Evolutionary conservation across 2,888 invertebrate genomes (phyloP), one percentile per base, ranked within the genome.

Genomic region (Apodemia hepburni): DNA sequence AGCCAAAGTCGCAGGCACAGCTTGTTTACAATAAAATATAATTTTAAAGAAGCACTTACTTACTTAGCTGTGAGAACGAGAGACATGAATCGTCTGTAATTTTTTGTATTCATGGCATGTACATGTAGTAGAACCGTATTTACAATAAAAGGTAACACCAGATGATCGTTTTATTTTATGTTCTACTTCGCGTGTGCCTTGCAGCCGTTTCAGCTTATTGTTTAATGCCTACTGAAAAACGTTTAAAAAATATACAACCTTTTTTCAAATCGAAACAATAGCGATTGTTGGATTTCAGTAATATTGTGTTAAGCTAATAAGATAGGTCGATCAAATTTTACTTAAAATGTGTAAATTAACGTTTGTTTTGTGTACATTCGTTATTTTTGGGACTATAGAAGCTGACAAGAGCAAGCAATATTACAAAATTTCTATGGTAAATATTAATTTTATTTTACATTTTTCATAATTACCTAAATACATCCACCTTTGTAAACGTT

Each of bases 351-450:
- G 60, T 38, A 42, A 35, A 17, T 15, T 33, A 22, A 11, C 29
- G 6, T 11, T 27, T 8, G 15, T 65, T 18, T 15, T 62, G 58
- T 18, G 29, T 29, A 38, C 59, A n/a, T 18, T 45, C 1, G 57
- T 47, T 64, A 61, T 15, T 7, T 17, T 63, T 57, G 15, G 27
- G 35, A 42, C 35, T 57, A 22, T 42, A 35, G 11, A 54, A 29
- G 62, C 59, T 33, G 54, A 42, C 35, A 42, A 18, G 42, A 33
- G 12, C 2, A 29, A 59, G 35, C 68, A 71, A 51, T 72, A 65
- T 65, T 82, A 80, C 68, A 80, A 77, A 68, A 78, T 86, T 69
- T 84, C 84, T 27, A 83, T 85, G 85, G 86, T 85, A 69, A 81
- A 84, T 77, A 57, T 27, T 18, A 27, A 61, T 64, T 17, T 58